Conservation (phyloP, 2,797 vertebrate species). For the Lutra lutra region DNA sequence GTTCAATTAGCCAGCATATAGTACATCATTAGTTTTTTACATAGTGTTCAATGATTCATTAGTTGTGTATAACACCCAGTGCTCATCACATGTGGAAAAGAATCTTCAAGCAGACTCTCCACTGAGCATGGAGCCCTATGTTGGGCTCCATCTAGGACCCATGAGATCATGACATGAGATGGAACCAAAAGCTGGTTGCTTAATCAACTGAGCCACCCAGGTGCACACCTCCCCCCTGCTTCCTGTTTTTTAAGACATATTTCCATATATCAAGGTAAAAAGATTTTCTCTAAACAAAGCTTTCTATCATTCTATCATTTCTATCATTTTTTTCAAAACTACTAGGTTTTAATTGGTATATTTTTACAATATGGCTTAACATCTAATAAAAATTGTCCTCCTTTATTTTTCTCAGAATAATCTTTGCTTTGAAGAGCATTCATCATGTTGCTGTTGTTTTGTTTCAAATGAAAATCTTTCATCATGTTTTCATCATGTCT, state of each 20-base stretch:
- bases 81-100: no score
- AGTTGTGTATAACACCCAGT: no score
- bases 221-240: neutral
- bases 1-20: no score
- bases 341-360: neutral
- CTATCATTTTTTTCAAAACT: neutral
- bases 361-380: neutral
- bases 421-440: neutral
- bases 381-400: neutral
- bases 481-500: neutral
- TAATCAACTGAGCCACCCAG: neutral
- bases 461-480: neutral
- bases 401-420: neutral
- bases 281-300: neutral
- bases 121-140: neutral
- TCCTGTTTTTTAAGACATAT: neutral
- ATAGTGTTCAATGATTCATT: no score
- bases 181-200: neutral
- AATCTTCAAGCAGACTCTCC: neutral
- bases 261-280: neutral
- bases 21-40: no score
- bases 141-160: neutral
- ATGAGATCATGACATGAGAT: neutral
- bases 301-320: neutral
- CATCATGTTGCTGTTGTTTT: neutral